Evolutionary conservation across 2,797 vertebrate genomes (phyloP).

Genomic region (Typhlichthys eigenmanni): DNA sequence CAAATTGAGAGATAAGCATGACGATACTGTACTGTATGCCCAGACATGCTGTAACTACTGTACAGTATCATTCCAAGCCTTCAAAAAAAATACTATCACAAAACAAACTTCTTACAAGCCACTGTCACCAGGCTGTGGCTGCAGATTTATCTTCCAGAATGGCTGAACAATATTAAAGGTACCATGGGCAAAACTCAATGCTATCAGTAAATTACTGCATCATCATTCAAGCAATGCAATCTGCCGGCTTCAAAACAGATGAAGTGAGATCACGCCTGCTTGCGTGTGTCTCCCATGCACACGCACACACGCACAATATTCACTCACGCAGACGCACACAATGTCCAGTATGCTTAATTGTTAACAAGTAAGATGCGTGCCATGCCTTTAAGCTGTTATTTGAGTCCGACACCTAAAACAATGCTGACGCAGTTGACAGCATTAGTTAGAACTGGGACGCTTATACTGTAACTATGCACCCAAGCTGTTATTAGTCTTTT

Average conservation of each 20-base stretch:
- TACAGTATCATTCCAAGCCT: too few relatives aligned
- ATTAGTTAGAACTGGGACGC: not conserved
- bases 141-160: too few relatives aligned
- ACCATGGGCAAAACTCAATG: not conserved
- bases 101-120: too few relatives aligned
- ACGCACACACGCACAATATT: too few relatives aligned
- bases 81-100: too few relatives aligned
- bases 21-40: too few relatives aligned
- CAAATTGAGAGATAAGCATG: too few relatives aligned
- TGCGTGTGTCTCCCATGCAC: too few relatives aligned
- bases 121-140: too few relatives aligned
- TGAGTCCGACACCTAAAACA: not conserved
- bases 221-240: constrained; percentile 24
- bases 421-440: not conserved
- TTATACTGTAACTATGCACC: not conserved
- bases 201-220: constrained; percentile 3
- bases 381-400: not conserved
- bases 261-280: constrained; percentile 3
- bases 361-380: not conserved
- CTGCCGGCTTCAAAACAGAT: constrained; percentile 5
- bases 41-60: too few relatives aligned
- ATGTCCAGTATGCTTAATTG: too few relatives aligned
- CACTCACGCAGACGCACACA: not conserved
- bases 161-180: not conserved
- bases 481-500: constrained; percentile 17